Evolutionary conservation across 1,140 invertebrate species (phyloP).

Genomic region (Sipha flava): DNA sequence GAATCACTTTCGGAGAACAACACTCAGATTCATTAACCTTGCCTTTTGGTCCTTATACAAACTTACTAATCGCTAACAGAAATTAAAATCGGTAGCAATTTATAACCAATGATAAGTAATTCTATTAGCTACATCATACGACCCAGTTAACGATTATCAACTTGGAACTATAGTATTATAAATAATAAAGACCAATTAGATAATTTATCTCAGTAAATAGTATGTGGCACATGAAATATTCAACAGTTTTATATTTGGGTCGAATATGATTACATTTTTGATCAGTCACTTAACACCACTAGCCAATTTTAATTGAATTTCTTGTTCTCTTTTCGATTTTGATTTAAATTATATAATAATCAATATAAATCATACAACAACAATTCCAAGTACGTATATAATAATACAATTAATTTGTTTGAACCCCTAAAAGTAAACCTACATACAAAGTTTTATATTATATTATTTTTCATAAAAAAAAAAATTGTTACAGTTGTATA

Average conservation of each 20-base stretch:
- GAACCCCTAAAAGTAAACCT: too few species aligned
- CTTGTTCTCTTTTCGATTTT: not conserved
- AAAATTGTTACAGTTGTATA: not conserved
- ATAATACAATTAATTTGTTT: not conserved
- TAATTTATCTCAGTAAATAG: not conserved
- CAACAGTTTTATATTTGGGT: not conserved
- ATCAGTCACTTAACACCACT: not conserved
- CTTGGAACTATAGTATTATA: not conserved
- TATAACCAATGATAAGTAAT: not conserved
- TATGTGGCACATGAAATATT: not conserved
- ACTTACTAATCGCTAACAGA: not conserved
- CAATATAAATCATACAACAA: not conserved
- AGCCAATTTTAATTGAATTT: not conserved
- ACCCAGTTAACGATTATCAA: too few species aligned
- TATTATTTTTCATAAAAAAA: too few species aligned
- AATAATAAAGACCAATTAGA: not conserved
- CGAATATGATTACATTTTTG: not conserved
- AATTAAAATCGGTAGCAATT: not conserved
- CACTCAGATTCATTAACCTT: not conserved
- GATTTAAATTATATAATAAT: not conserved
- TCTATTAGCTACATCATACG: too few species aligned
- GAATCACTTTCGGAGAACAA: too few species aligned
- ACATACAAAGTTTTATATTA: too few species aligned
- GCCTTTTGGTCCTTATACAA: not conserved
- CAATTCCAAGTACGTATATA: not conserved